Conservation (phyloP, 2,113 vertebrate species). For the Leptobrachium leishanense region DNA sequence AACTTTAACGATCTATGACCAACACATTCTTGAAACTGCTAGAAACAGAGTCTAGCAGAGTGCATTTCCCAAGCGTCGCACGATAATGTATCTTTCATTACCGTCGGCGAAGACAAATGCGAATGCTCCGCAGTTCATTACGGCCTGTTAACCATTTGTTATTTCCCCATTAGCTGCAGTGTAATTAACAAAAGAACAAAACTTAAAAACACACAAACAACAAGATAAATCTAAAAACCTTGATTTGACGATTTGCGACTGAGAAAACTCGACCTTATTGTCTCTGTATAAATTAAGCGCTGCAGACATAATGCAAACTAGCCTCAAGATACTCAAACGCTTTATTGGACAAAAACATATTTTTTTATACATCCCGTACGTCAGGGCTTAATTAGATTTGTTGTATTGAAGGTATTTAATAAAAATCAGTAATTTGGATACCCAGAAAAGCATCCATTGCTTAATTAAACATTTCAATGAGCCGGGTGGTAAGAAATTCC, state of each 20-base stretch:
- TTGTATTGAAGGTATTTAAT: constrained; percentile 24
- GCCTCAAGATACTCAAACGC: neutral
- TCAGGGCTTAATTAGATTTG: constrained; percentile 33
- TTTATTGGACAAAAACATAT: neutral
- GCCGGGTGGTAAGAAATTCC: neutral
- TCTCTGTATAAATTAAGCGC: neutral
- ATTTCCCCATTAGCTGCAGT: no score
- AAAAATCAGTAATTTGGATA: constrained; percentile 2
- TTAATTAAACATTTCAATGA: constrained; percentile 40
- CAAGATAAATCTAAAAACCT: no score
- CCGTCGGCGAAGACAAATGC: neutral
- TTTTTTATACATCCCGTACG: constrained; percentile 4
- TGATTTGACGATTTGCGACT: no score
- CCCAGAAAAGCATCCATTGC: neutral
- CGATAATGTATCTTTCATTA: constrained; percentile 2
- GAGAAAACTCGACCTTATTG: no score
- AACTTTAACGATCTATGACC: neutral
- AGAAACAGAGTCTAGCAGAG: neutral
- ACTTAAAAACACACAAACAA: no score
- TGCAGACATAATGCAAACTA: constrained; percentile 21
- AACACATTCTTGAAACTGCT: neutral
- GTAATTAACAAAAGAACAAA: no score
- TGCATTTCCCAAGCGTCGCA: neutral
- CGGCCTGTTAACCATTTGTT: neutral
- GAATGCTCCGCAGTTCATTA: neutral